These are phyloP conservation scores for Thaleichthys pacificus DNA, from an alignment of 2,797 vertebrate genomes.

Conservation along the genomic window DNA sequence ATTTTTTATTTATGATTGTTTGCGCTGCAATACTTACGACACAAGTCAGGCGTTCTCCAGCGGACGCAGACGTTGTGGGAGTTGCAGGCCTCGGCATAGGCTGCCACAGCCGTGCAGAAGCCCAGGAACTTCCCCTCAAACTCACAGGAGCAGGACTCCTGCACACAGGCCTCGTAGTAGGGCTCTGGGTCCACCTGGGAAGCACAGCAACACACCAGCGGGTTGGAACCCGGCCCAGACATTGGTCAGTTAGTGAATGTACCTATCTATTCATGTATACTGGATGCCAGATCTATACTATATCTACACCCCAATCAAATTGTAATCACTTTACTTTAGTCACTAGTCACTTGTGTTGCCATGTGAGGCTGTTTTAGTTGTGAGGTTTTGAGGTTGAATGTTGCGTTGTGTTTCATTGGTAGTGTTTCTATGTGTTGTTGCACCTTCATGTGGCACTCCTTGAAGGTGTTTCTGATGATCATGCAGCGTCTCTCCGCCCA, in stretches of 20 bases:
- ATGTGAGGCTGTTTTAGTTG: too few relatives aligned
- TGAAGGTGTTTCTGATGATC: slow-evolving; percentile 77
- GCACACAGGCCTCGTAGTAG: slow-evolving; percentile 79
- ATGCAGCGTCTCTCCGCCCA: slow-evolving; percentile 82
- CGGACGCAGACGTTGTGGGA: slow-evolving; percentile 71
- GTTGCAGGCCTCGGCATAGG: slow-evolving; percentile 82
- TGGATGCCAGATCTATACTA: too few relatives aligned
- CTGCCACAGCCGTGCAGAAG: slow-evolving; percentile 82
- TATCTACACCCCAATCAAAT: too few relatives aligned
- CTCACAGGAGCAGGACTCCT: slow-evolving; percentile 83
- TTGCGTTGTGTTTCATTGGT: neutral
- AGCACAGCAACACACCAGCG: slow-evolving; percentile 3
- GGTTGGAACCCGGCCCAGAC: too few relatives aligned
- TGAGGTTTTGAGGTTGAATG: neutral
- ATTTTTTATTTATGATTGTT: too few relatives aligned
- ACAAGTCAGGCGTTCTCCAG: slow-evolving; percentile 83
- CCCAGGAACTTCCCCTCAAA: slow-evolving; percentile 85
- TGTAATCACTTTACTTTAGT: too few relatives aligned
- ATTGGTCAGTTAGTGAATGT: too few relatives aligned
- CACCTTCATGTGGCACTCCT: slow-evolving; percentile 79
- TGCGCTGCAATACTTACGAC: slow-evolving; percentile 64
- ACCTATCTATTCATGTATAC: too few relatives aligned
- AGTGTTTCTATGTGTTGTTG: neutral
- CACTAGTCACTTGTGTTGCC: too few relatives aligned
- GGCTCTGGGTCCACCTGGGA: slow-evolving; percentile 78